Evolutionary conservation across 53 echinoderm and acorn worm genomes (phyloP).

Genomic region (Apostichopus leukothele): DNA sequence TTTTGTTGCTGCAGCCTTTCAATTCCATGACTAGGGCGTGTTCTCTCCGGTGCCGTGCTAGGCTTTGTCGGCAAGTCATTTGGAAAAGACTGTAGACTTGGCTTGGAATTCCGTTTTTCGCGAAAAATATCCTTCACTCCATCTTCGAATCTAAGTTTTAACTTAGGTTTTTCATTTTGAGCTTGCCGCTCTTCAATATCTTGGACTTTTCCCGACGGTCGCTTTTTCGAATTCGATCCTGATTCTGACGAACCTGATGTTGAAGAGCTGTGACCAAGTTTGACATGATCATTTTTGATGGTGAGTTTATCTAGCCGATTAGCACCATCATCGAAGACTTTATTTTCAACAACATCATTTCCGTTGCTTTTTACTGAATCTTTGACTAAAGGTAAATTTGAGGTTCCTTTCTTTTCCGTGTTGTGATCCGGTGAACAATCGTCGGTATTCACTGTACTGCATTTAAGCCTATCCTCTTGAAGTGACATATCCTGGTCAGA

Average conservation of each 20-base stretch:
- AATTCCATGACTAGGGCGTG: not conserved
- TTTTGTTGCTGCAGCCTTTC: not conserved
- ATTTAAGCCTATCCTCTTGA: slow-evolving; percentile 27
- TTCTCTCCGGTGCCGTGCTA: slow-evolving; percentile 40
- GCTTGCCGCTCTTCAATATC: not conserved
- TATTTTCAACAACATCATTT: not conserved
- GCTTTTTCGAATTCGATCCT: not conserved
- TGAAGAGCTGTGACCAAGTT: not conserved
- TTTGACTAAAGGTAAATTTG: not conserved
- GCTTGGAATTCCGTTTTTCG: not conserved
- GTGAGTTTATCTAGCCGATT: not conserved
- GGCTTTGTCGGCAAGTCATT: slow-evolving; percentile 53
- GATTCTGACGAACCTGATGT: not conserved
- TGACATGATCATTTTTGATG: not conserved
- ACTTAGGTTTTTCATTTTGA: not conserved
- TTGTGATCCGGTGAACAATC: slow-evolving; percentile 9
- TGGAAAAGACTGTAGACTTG: not conserved
- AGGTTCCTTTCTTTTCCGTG: not conserved
- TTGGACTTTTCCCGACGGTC: not conserved
- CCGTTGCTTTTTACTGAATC: not conserved
- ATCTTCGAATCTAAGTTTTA: not conserved
- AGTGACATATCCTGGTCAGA: not conserved
- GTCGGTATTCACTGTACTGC: slow-evolving; percentile 33
- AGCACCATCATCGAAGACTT: not conserved
- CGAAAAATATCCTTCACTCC: not conserved